These are phyloP conservation scores for Andricus quercusramuli DNA, from an alignment of 2,888 invertebrate species.

Conservation along the genomic window DNA sequence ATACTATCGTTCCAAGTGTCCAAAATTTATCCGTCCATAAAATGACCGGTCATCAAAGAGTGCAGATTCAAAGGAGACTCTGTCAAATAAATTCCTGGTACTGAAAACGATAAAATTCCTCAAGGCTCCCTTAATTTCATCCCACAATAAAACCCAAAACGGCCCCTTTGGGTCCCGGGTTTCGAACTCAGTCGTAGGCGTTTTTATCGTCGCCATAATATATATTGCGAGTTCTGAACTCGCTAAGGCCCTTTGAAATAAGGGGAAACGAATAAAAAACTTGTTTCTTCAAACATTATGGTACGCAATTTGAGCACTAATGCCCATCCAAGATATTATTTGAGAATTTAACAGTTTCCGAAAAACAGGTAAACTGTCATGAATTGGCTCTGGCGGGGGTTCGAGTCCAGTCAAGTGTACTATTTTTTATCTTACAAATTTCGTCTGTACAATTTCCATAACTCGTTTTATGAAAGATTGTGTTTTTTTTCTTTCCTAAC, in stretches of 20 bases:
- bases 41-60: slow-evolving; percentile 53
- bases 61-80: slow-evolving; percentile 43
- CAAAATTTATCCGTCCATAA: slow-evolving; percentile 55
- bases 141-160: slow-evolving; percentile 54
- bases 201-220: slow-evolving; percentile 55
- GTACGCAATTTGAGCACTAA: not conserved
- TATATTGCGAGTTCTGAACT: not conserved
- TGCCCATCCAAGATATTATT: not conserved
- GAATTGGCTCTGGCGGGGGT: too few relatives aligned
- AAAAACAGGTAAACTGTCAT: not conserved
- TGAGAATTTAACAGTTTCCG: not conserved
- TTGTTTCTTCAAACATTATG: not conserved
- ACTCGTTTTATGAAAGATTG: too few relatives aligned
- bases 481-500: too few relatives aligned
- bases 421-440: too few relatives aligned
- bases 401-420: too few relatives aligned
- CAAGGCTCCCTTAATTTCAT: slow-evolving; percentile 48
- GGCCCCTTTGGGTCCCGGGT: slow-evolving; percentile 15
- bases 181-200: slow-evolving; percentile 50
- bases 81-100: slow-evolving; percentile 53
- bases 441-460: too few relatives aligned
- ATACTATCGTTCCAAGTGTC: not conserved
- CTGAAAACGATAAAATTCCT: slow-evolving; percentile 52
- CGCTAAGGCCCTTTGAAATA: slow-evolving; percentile 2
- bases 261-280: slow-evolving; percentile 4